Evolutionary conservation across 2,888 invertebrate species (phyloP).

Genomic region (Apotomis turbidana): DNA sequence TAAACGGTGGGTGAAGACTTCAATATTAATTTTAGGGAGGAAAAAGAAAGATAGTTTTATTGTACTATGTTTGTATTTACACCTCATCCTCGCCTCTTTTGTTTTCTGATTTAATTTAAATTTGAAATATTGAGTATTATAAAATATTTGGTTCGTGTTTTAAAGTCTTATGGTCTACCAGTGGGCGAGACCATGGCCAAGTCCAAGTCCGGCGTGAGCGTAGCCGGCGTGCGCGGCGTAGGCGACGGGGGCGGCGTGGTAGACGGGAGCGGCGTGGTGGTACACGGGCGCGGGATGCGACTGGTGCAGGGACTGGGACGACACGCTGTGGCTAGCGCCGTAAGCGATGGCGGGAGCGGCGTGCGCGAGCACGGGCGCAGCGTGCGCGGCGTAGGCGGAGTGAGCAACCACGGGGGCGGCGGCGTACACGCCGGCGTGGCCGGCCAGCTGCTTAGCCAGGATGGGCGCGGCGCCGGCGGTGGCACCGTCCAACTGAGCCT

Average conservation of each 20-base stretch:
- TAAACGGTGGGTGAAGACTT: too few relatives aligned
- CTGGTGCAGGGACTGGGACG: conserved; percentile 30
- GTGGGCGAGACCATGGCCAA: conserved; percentile 34
- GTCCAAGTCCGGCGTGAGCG: conserved; percentile 8
- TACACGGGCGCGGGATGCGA: conserved; percentile 31
- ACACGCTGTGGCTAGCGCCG: conserved; percentile 31
- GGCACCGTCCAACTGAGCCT: conserved; percentile 74
- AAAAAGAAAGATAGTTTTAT: conserved; percentile 4
- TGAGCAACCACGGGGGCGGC: conserved; percentile 47
- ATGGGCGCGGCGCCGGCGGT: conserved; percentile 52
- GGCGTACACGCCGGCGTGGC: conserved; percentile 46
- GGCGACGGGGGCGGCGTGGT: conserved; percentile 46
- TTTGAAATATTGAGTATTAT: conserved; percentile 41
- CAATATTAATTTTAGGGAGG: neutral
- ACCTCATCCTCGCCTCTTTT: conserved; percentile 40
- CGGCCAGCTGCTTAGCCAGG: conserved; percentile 33
- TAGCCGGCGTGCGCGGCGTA: conserved; percentile 29
- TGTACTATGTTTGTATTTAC: conserved; percentile 43
- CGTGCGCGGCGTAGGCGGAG: conserved; percentile 42
- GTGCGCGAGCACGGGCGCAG: conserved; percentile 30
- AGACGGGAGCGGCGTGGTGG: conserved; percentile 48
- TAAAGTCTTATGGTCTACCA: conserved; percentile 41
- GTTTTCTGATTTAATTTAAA: conserved; percentile 34
- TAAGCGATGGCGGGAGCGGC: conserved; percentile 32
- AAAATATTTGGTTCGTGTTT: conserved; percentile 39